phyloP scores from a whole-genome alignment of 2,888 invertebrate genomes.

The Machimus rusticus region DNA sequence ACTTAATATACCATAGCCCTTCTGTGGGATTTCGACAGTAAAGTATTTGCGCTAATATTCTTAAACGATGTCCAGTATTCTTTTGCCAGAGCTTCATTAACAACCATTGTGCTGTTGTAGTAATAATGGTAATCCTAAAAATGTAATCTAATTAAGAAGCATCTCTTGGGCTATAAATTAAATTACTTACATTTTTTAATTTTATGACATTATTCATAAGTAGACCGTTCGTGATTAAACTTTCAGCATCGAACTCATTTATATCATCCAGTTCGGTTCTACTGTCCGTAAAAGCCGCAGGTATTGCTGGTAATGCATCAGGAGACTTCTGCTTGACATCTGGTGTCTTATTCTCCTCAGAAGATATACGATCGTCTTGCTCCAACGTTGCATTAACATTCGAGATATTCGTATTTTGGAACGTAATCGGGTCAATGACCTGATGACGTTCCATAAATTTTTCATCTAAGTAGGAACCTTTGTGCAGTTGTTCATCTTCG shows the following conservation, averaged over 20 bases:
- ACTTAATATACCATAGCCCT: slow-evolving; percentile 78
- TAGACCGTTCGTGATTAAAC: slow-evolving; percentile 54
- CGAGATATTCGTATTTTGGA: not conserved
- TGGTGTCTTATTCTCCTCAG: slow-evolving; percentile 7
- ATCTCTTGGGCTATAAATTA: not conserved
- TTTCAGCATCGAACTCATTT: slow-evolving; percentile 59
- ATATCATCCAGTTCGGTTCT: slow-evolving; percentile 51
- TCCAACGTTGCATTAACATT: not conserved
- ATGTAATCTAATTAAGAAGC: not conserved
- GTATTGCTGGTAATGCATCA: slow-evolving; percentile 18
- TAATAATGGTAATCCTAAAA: slow-evolving; percentile 75
- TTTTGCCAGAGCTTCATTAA: slow-evolving; percentile 68
- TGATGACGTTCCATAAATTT: not conserved
- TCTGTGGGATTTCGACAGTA: slow-evolving; percentile 83
- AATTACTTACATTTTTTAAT: slow-evolving; percentile 52
- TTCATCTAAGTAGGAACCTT: slow-evolving; percentile 13
- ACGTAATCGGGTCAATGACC: not conserved
- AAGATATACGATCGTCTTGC: not conserved
- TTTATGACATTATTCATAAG: slow-evolving; percentile 54
- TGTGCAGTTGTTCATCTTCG: not conserved
- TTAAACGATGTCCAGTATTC: slow-evolving; percentile 73
- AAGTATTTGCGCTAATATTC: slow-evolving; percentile 70
- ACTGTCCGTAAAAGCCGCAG: not conserved
- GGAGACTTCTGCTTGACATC: slow-evolving; percentile 50
- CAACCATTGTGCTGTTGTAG: slow-evolving; percentile 79